A percentile compares a stretch with the other conserved stretches of the same genome.
Evolutionary conservation across 1,140 invertebrate genomes (phyloP).

Genomic region (Brachionus rotundiformis): DNA sequence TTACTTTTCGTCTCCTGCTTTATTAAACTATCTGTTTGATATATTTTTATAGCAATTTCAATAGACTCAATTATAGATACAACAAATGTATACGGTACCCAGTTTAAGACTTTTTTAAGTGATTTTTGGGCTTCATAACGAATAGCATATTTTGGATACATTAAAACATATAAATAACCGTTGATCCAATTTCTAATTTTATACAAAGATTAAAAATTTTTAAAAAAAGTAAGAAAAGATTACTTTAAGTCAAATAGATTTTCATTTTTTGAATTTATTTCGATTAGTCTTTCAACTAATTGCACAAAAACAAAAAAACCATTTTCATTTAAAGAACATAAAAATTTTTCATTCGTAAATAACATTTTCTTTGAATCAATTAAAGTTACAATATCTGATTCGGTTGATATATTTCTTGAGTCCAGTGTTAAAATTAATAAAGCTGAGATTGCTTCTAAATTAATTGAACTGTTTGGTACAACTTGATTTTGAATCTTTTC

Average conservation of each 20-base stretch:
- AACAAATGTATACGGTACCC: not conserved
- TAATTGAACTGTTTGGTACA: not conserved
- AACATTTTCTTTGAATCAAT: constrained; percentile 41
- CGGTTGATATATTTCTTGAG: not conserved
- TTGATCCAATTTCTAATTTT: not conserved
- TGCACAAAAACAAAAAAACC: not conserved
- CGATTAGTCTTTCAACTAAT: not conserved
- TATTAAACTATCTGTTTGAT: not conserved
- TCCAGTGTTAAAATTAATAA: not conserved
- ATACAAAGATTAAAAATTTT: not conserved
- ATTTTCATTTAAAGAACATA: not conserved
- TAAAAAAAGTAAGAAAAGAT: not conserved
- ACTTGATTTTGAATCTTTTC: not conserved
- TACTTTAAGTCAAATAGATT: constrained; percentile 37
- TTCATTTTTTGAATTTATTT: constrained; percentile 9
- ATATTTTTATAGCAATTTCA: not conserved
- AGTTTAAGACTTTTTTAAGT: not conserved
- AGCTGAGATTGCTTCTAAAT: constrained; percentile 9
- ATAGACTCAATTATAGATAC: not conserved
- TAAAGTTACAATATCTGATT: not conserved
- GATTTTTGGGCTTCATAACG: not conserved
- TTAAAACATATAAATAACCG: not conserved
- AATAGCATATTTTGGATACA: not conserved
- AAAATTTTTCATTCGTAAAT: constrained; percentile 47
- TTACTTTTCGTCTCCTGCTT: not conserved